Evolutionary conservation across 1,140 invertebrate genomes (phyloP).

Genomic region (Micrasema minimum): DNA sequence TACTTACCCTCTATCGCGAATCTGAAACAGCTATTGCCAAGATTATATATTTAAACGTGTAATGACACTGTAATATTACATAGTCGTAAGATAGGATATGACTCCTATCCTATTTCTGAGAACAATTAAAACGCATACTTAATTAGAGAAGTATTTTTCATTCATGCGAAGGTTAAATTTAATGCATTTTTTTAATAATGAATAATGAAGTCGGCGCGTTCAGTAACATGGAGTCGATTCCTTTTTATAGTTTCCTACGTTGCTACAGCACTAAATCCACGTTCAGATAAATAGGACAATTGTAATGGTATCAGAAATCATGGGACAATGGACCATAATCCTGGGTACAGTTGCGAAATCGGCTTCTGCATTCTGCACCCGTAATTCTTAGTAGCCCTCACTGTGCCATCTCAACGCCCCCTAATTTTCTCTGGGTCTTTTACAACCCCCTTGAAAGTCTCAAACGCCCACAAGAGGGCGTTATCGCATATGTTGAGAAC

Average conservation of each 20-base stretch:
- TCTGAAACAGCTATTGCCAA: constrained; percentile 21
- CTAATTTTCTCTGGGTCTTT: too few species aligned
- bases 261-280: not conserved
- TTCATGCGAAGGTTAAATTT: too few species aligned
- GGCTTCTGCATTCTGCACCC: constrained; percentile 19
- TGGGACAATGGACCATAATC: constrained; percentile 21
- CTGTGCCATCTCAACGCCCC: too few species aligned
- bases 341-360: constrained; percentile 17
- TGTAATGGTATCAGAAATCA: constrained; percentile 30
- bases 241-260: constrained; percentile 3
- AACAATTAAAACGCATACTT: too few species aligned
- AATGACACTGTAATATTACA: constrained; percentile 27
- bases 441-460: too few species aligned
- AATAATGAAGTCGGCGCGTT: not conserved
- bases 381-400: constrained; percentile 2
- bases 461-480: too few species aligned
- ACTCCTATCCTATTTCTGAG: constrained; percentile 1
- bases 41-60: constrained; percentile 38
- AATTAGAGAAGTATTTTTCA: too few species aligned
- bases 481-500: too few species aligned
- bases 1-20: not conserved
- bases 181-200: too few species aligned
- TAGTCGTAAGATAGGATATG: constrained; percentile 10
- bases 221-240: constrained; percentile 26
- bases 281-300: constrained; percentile 25